These are phyloP conservation scores for Drosophila lowei DNA, from an alignment of 1,140 invertebrate species.

Conservation along the genomic window DNA sequence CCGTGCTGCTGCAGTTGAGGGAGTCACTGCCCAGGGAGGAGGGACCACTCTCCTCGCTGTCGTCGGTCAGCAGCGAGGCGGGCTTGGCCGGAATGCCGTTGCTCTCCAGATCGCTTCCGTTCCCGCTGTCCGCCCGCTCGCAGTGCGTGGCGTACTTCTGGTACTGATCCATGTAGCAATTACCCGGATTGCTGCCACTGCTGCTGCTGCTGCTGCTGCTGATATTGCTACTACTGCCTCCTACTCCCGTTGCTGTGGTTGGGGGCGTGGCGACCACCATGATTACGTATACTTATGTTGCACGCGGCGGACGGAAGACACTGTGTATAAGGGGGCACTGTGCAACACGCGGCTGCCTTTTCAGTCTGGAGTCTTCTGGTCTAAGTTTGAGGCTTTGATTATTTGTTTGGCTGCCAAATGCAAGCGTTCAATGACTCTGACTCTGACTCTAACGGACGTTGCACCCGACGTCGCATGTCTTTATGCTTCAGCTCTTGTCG, in stretches of 20 bases:
- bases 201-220: constrained; percentile 26
- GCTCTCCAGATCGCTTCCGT: constrained; percentile 90
- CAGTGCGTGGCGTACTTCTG: constrained; percentile 85
- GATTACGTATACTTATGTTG: not conserved
- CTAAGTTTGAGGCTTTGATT: constrained; percentile 9
- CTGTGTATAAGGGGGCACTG: not conserved
- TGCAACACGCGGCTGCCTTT: constrained; percentile 7
- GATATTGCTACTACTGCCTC: constrained; percentile 35
- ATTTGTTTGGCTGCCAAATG: constrained; percentile 5
- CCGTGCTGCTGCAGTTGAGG: constrained; percentile 68
- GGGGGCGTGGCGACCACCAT: constrained; percentile 65
- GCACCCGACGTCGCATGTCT: constrained; percentile 80
- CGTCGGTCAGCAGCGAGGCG: constrained; percentile 84
- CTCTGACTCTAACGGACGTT: constrained; percentile 70
- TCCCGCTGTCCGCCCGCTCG: constrained; percentile 91
- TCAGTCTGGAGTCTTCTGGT: too few species aligned
- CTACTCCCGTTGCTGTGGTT: constrained; percentile 9
- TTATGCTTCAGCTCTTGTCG: constrained; percentile 78
- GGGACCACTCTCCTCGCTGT: constrained; percentile 78
- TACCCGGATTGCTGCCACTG: constrained; percentile 84
- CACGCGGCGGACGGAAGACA: not conserved
- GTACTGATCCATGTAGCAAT: constrained; percentile 84
- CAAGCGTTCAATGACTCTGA: constrained; percentile 69
- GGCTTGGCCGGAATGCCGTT: constrained; percentile 81
- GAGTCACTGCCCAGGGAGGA: constrained; percentile 79